Evolutionary conservation across 2,888 invertebrate species (phyloP), one percentile per base, ranked within the genome.

Genomic region (Erebia epiphron): DNA sequence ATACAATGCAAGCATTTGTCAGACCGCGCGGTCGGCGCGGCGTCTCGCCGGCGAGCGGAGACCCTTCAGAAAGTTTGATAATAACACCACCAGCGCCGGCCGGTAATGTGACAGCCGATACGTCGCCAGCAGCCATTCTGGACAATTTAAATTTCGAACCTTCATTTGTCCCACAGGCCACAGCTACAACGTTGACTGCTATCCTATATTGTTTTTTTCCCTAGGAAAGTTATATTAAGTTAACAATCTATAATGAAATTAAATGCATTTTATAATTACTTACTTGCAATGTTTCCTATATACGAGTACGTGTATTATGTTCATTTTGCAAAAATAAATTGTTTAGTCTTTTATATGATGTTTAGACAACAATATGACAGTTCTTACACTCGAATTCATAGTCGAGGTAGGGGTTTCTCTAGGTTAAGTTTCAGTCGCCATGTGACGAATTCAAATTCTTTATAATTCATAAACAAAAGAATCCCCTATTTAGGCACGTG

Each of bases 21-120:
- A 78, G 68, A 68, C 54, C 73, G 73, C 80, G 80, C 74, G 82
- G 81, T 81, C 80, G 83, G 86, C 89, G 90, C 80, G 83, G 86
- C 89, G 90, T 87, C 89, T 84, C 86, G 83, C 80, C 83, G 87
- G 86, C 88, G 90, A 83, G 85, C 88, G 86, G 88, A 84, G 91
- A 90, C 93, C 93, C 92, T 92, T 92, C 91, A 91, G 88, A 91
- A 93, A 93, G 88, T 93, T 93, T 90, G 85, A 92, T 92, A 93
- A 92, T 92, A 93, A 92, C 90, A 90, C 78, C 78, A 78, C 76
- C 78, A 82, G 85, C 82, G 79, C 79, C 80, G 80, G 79, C 82
- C 83, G 82, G 90, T 93, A 92, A 93, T 92, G 92, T 92, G 93
- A 92, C 93, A 93, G 92, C 91, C 92, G 91, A 92, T 93, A 91